Evolutionary conservation across 2,888 invertebrate species (phyloP).

Genomic region (Nyleta sp.): DNA sequence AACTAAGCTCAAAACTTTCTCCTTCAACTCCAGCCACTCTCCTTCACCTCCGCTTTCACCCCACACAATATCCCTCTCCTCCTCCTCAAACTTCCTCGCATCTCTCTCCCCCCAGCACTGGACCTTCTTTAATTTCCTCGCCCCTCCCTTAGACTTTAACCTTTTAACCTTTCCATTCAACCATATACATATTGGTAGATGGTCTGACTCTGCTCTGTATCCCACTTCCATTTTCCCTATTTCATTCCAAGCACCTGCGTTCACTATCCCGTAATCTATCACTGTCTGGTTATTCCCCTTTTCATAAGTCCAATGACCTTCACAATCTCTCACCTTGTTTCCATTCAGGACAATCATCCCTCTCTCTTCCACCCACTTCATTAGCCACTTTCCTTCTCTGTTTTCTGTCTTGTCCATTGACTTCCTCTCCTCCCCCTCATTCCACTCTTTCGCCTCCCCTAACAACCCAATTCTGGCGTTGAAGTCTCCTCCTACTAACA

Average conservation of each 20-base stretch:
- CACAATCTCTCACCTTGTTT: slow-evolving; percentile 36
- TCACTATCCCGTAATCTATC: slow-evolving; percentile 54
- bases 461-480: background rate
- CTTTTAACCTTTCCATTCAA: too few species aligned
- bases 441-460: slow-evolving; percentile 4
- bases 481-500: slow-evolving; percentile 38
- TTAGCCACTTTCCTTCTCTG: slow-evolving; percentile 21
- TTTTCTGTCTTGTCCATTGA: background rate
- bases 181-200: slow-evolving; percentile 17
- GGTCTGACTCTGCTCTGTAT: slow-evolving; percentile 44
- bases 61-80: background rate
- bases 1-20: background rate
- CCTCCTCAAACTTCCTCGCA: background rate
- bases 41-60: slow-evolving; percentile 15
- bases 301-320: slow-evolving; percentile 53
- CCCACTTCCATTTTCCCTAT: slow-evolving; percentile 31
- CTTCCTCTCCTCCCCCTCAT: background rate
- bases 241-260: slow-evolving; percentile 7
- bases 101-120: background rate
- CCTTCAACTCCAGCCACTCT: background rate
- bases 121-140: background rate
- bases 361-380: slow-evolving; percentile 30
- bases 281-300: slow-evolving; percentile 41
- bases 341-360: slow-evolving; percentile 57
- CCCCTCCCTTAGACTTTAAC: too few species aligned